phyloP scores from a whole-genome alignment of 2,888 invertebrate species.

The Drosophila rubida region DNA sequence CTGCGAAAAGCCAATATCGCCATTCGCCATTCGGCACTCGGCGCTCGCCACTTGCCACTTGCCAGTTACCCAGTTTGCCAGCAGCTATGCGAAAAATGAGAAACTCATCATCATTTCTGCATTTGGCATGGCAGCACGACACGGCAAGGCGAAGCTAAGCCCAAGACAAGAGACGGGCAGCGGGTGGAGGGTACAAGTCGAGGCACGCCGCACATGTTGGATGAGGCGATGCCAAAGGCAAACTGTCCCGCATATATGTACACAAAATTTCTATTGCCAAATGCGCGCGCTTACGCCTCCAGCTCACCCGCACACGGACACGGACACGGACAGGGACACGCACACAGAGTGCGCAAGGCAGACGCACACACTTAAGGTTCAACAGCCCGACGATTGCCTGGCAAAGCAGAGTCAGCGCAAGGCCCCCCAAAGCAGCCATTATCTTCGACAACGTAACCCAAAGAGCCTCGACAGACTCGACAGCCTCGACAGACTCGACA shows the following conservation, averaged over 20 bases:
- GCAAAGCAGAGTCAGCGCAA: conserved; percentile 52
- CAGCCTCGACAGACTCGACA: conserved; percentile 24
- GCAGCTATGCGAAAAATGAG: conserved; percentile 28
- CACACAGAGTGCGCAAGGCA: conserved; percentile 41
- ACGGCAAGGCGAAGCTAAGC: not conserved
- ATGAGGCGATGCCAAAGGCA: conserved; percentile 39
- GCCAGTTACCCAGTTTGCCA: not conserved
- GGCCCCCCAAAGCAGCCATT: conserved; percentile 75
- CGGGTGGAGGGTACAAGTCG: not conserved
- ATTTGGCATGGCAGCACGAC: conserved; percentile 51
- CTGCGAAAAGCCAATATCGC: conserved; percentile 30
- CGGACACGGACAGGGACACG: conserved; percentile 19
- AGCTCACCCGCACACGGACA: conserved; percentile 21
- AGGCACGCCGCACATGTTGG: conserved; percentile 52
- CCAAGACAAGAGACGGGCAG: not conserved
- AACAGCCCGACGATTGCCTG: conserved; percentile 74
- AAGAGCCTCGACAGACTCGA: conserved; percentile 22
- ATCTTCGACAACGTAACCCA: conserved; percentile 74
- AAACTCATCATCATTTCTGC: conserved; percentile 75
- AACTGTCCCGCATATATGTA: conserved; percentile 59
- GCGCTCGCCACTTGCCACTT: not conserved
- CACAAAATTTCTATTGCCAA: conserved; percentile 67
- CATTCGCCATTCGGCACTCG: conserved; percentile 9
- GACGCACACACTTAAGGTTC: conserved; percentile 72
- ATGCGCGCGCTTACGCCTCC: conserved; percentile 73